A percentile compares a stretch with the other conserved stretches of the same genome.
These are phyloP conservation scores for Drymonia ruficornis DNA, from an alignment of 2,888 invertebrate genomes.

Conservation along the genomic window DNA sequence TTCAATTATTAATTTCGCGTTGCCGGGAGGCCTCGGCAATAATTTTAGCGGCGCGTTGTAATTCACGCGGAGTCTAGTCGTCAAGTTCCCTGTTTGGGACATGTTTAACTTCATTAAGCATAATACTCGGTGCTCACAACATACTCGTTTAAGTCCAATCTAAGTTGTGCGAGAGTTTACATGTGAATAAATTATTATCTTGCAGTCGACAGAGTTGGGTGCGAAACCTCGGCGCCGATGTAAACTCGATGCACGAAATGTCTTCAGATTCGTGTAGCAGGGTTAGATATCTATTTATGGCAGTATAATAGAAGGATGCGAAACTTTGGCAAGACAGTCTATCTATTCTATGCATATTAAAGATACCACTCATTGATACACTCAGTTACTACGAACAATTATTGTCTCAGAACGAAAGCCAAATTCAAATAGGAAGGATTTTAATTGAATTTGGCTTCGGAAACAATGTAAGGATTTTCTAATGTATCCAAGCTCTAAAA, in stretches of 20 bases:
- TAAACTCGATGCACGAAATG: constrained; percentile 43
- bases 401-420: no score
- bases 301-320: constrained; percentile 12
- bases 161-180: constrained; percentile 79
- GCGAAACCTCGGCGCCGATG: constrained; percentile 36
- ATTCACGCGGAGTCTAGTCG: constrained; percentile 56
- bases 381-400: no score
- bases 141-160: constrained; percentile 84
- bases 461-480: no score
- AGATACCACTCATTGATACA: no score
- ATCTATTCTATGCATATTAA: neutral
- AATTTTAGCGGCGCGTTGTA: constrained; percentile 52
- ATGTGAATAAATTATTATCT: constrained; percentile 83
- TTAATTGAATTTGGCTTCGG: no score
- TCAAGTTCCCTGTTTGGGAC: constrained; percentile 68
- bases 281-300: constrained; percentile 20
- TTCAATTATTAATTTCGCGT: constrained; percentile 35
- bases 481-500: no score
- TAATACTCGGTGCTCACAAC: constrained; percentile 74
- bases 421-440: no score
- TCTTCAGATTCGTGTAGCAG: constrained; percentile 39
- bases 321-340: constrained; percentile 7
- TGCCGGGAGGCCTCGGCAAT: constrained; percentile 35
- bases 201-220: constrained; percentile 65
- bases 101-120: constrained; percentile 83